phyloP scores from a whole-genome alignment of 2,888 invertebrate genomes.

The Papilio elwesi region DNA sequence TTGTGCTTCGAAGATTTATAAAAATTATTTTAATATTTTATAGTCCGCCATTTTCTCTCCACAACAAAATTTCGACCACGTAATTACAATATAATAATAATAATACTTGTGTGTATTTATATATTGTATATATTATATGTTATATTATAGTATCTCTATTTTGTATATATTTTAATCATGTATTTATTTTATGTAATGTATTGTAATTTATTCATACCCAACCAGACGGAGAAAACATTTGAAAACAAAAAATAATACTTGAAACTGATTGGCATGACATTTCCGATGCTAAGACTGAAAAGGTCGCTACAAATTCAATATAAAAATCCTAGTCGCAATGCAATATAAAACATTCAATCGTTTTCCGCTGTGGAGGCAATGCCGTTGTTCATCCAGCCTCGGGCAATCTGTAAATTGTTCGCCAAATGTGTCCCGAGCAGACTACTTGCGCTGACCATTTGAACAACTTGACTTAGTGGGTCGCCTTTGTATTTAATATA shows the following conservation, averaged over 20 bases:
- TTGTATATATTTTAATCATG: too few relatives aligned
- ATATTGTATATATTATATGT: too few relatives aligned
- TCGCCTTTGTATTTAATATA: slow-evolving; percentile 15
- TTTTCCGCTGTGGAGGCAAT: background rate
- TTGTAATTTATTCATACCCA: too few relatives aligned
- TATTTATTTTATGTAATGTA: too few relatives aligned
- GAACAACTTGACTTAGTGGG: slow-evolving; percentile 26
- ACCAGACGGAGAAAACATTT: too few relatives aligned
- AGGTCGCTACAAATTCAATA: slow-evolving; percentile 4
- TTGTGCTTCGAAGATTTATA: too few relatives aligned
- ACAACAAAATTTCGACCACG: too few relatives aligned
- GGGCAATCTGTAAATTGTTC: slow-evolving; percentile 30
- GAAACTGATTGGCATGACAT: background rate
- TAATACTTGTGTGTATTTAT: too few relatives aligned
- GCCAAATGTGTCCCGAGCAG: slow-evolving; percentile 30
- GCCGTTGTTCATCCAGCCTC: background rate
- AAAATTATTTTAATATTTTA: too few relatives aligned
- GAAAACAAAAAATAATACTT: background rate
- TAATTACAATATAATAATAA: too few relatives aligned
- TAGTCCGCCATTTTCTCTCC: too few relatives aligned
- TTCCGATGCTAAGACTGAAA: background rate
- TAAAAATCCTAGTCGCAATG: slow-evolving; percentile 17
- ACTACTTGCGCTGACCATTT: slow-evolving; percentile 21
- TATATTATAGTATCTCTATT: too few relatives aligned
- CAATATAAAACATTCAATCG: slow-evolving; percentile 27